These are phyloP conservation scores for Caenorhabditis sp. DNA, from an alignment of 2,888 invertebrate genomes.

Conservation along the genomic window DNA sequence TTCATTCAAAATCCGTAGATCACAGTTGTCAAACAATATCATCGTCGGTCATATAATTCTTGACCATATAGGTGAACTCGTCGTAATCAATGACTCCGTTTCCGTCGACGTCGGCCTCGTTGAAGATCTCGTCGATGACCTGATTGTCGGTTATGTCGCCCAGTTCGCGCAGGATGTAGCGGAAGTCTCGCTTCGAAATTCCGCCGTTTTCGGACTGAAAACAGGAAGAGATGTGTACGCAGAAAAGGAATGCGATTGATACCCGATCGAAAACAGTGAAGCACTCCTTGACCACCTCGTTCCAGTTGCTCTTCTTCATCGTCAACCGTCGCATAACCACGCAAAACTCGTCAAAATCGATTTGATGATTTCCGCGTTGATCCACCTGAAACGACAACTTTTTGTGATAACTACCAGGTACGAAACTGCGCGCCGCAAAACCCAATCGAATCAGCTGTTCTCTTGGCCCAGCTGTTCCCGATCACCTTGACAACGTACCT, in stretches of 20 bases:
- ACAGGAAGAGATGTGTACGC: background rate
- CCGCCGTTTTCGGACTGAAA: constrained; percentile 74
- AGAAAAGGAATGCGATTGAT: background rate
- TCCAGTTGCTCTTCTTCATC: constrained; percentile 77
- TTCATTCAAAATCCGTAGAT: no score
- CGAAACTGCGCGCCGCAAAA: background rate
- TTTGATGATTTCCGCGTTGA: constrained; percentile 78
- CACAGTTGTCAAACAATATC: constrained; percentile 65
- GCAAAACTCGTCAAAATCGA: constrained; percentile 77
- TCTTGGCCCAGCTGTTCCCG: no score
- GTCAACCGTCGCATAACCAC: constrained; percentile 72
- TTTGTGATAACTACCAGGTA: background rate
- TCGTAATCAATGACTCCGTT: constrained; percentile 78
- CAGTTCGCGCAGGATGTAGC: constrained; percentile 75
- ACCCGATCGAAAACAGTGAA: constrained; percentile 78
- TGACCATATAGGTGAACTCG: constrained; percentile 78
- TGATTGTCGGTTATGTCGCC: constrained; percentile 75
- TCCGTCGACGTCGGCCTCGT: constrained; percentile 75
- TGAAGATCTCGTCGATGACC: constrained; percentile 77
- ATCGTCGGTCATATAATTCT: constrained; percentile 77
- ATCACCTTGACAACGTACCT: constrained; percentile 54
- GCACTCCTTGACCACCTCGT: constrained; percentile 76
- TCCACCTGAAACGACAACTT: constrained; percentile 65
- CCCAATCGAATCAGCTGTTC: no score
- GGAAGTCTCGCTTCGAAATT: constrained; percentile 76